Conservation (phyloP, 2,113 vertebrate genomes). For the Lepus timidus region DNA sequence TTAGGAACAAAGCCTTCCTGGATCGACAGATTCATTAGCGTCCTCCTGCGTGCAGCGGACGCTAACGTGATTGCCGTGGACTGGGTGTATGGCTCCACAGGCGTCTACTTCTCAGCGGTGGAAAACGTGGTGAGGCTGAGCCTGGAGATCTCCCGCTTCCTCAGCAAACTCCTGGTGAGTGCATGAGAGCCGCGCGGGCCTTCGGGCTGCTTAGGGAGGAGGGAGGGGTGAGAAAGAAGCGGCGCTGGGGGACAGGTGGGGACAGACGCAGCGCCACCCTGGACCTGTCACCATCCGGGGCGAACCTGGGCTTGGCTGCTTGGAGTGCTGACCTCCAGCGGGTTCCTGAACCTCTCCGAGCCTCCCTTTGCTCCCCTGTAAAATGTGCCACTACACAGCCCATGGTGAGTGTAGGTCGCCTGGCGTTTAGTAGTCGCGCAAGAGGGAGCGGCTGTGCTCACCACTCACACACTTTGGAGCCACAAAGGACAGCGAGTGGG, state of each 20-base stretch:
- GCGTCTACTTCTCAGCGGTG: constrained; percentile 92
- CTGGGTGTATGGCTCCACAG: constrained; percentile 94
- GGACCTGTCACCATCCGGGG: neutral
- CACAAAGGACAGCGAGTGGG: neutral
- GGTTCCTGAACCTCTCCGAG: neutral
- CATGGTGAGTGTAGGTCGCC: neutral
- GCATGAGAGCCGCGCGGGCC: neutral
- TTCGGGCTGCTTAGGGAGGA: neutral
- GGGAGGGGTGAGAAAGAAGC: neutral
- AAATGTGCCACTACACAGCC: neutral
- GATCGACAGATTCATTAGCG: constrained; percentile 89
- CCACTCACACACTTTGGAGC: neutral
- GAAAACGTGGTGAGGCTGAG: constrained; percentile 93
- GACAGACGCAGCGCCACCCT: neutral
- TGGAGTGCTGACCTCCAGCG: neutral
- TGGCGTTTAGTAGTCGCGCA: neutral
- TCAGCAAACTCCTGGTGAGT: constrained; percentile 92
- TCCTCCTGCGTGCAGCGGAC: constrained; percentile 87
- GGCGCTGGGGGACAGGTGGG: neutral
- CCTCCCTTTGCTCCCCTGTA: neutral
- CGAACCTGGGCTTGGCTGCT: neutral
- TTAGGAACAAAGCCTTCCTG: constrained; percentile 95
- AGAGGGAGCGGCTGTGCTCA: neutral
- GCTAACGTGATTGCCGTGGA: constrained; percentile 95
- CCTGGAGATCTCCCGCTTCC: constrained; percentile 91